Percentiles rank a stretch among this genome's conserved stretches.
phyloP scores from a whole-genome alignment of 2,797 vertebrate species.

The Paedocypris micromegethes region DNA sequence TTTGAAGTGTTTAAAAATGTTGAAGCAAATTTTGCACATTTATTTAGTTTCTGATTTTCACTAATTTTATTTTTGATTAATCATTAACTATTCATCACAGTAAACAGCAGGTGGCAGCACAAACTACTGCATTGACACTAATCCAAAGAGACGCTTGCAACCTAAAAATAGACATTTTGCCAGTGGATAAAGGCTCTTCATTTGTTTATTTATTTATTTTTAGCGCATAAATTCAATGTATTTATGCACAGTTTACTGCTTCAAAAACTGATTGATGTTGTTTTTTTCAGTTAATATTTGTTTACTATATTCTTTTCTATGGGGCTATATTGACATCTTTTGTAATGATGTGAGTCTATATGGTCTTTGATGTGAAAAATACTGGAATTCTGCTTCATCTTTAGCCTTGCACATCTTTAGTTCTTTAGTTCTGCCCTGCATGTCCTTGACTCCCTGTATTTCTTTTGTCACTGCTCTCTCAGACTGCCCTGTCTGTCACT shows the following conservation, averaged over 20 bases:
- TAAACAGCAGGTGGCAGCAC: conserved; percentile 66
- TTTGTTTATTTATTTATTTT: conserved; percentile 49
- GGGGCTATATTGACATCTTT: neutral
- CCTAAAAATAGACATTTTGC: conserved; percentile 58
- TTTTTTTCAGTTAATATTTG: neutral
- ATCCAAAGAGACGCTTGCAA: conserved; percentile 45
- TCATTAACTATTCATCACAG: conserved; percentile 1
- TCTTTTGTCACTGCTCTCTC: conserved; percentile 1
- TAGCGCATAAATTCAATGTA: conserved; percentile 20
- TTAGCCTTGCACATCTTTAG: conserved; percentile 1
- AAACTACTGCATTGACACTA: conserved; percentile 43
- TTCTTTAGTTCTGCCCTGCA: conserved; percentile 6
- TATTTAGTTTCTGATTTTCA: too few species aligned
- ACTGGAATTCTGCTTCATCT: conserved; percentile 22
- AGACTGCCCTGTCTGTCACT: too few species aligned
- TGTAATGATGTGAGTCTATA: neutral
- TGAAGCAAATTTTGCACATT: too few species aligned
- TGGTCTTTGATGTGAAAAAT: conserved; percentile 25
- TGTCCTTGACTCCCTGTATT: conserved; percentile 14
- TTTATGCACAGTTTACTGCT: too few species aligned
- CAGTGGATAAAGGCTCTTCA: conserved; percentile 46
- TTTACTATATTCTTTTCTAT: neutral
- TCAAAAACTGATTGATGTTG: too few species aligned
- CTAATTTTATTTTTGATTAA: too few species aligned
- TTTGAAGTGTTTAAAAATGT: neutral